Evolutionary conservation across 2,113 vertebrate genomes (phyloP).

Genomic region (Periophthalmodon schlosseri): DNA sequence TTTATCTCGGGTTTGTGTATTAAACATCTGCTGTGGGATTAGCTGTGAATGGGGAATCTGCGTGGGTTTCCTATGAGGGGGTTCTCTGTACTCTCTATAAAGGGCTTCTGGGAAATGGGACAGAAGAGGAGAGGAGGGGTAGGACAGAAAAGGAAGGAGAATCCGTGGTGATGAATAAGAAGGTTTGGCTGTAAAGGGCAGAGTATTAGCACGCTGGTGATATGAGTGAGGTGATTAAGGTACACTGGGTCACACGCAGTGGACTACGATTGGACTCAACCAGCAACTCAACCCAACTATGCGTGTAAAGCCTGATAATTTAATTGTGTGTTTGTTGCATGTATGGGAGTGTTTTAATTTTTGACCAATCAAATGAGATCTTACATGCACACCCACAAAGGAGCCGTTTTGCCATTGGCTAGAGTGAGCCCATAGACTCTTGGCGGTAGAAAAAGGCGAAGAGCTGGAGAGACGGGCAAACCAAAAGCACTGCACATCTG

Average conservation of each 20-base stretch:
- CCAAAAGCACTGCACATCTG: too few relatives aligned
- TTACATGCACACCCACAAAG: too few relatives aligned
- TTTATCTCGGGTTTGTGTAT: slow-evolving; percentile 54
- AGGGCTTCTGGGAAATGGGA: slow-evolving; percentile 23
- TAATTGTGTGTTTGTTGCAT: too few relatives aligned
- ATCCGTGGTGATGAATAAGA: neutral
- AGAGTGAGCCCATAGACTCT: too few relatives aligned
- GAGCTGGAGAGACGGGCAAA: too few relatives aligned
- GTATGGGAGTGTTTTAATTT: too few relatives aligned
- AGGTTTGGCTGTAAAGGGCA: neutral
- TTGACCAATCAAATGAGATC: too few relatives aligned
- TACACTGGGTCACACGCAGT: neutral
- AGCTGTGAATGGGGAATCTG: slow-evolving; percentile 46
- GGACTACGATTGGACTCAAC: neutral
- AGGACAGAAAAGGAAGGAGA: slow-evolving; percentile 17
- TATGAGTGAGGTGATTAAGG: neutral
- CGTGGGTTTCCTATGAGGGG: slow-evolving; percentile 52
- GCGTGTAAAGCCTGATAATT: too few relatives aligned
- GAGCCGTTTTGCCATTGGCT: too few relatives aligned
- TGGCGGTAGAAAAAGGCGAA: too few relatives aligned
- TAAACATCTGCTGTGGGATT: slow-evolving; percentile 66
- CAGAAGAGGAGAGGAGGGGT: slow-evolving; percentile 37
- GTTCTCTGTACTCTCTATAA: slow-evolving; percentile 35
- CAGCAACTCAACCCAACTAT: too few relatives aligned
- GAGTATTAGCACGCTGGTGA: neutral